phyloP scores from a whole-genome alignment of 2,888 invertebrate species.

The Pachycephus smyrnensis region DNA sequence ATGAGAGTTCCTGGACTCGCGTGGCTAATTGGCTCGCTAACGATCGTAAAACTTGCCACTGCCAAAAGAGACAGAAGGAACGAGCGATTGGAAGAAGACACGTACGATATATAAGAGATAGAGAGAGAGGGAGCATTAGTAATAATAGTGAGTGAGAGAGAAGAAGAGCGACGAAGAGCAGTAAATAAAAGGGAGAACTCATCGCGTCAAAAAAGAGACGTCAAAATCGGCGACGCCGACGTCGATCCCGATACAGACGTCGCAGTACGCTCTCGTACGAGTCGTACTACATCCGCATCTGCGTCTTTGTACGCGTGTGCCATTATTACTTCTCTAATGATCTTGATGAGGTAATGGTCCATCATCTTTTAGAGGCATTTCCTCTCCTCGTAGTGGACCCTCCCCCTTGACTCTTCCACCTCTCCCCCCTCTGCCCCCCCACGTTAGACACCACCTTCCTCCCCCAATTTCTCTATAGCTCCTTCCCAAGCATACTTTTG shows the following conservation, averaged over 20 bases:
- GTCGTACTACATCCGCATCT: conserved; percentile 4
- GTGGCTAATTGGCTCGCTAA: conserved; percentile 4
- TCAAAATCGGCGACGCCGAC: not conserved
- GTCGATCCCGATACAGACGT: not conserved
- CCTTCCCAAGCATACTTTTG: not conserved
- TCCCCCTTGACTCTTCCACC: not conserved
- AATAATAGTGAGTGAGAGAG: conserved; percentile 6
- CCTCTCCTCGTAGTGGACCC: conserved; percentile 34
- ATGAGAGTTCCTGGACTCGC: conserved; percentile 31
- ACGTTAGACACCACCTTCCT: not conserved
- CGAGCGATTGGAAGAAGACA: not conserved
- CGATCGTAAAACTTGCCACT: not conserved
- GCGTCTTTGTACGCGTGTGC: conserved; percentile 51
- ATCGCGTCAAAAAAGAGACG: not conserved
- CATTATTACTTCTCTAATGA: conserved; percentile 56
- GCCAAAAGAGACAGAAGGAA: not conserved
- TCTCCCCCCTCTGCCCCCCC: not conserved
- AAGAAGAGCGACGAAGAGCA: conserved; percentile 22
- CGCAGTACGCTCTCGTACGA: not conserved
- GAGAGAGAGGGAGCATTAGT: too few species aligned
- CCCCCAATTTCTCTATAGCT: not conserved
- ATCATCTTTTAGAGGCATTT: conserved; percentile 58
- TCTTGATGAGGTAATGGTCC: conserved; percentile 60
- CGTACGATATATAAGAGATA: conserved; percentile 8
- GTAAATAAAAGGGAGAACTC: not conserved